Evolutionary conservation across 2,113 vertebrate genomes (phyloP), one percentile per base, ranked within the genome.

Genomic region (Labeo catla): DNA sequence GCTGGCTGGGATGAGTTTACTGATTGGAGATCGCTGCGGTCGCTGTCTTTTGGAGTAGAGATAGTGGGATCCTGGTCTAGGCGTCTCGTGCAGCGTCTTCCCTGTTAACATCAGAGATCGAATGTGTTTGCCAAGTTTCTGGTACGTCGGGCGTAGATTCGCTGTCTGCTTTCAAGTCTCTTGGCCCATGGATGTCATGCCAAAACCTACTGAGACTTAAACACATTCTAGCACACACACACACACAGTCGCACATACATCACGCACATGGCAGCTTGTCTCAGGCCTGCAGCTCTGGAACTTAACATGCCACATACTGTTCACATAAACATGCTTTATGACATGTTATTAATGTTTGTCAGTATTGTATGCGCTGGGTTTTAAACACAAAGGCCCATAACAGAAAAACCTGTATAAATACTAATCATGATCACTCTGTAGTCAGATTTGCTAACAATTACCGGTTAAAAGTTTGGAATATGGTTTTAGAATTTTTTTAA

Each of bases 121-220:
- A 39, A 12, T 15, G n/a, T 34, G 57, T 65, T 49, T 70, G 86
- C 88, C 86, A 85, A 86, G 72, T 74, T 74, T 57, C 49, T 87
- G 77, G 79, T 81, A 43, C 61, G 61, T 83, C 50, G 76, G 81
- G 86, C 36, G 34, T 63, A 85, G 88, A 86, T 84, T 57, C 50
- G 70, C 81, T 39, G 47, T 81, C 59, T 59, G 52, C 74, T 77
- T 80, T 86, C 10, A 73, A 65, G 72, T 49, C 83, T 28, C 72
- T 76, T 65, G 77, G 76, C 19, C 76, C 63, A 36, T 39, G 50
- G 23, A 57, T 77, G 28, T 70, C 34, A 57, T 85, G 77, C 83
- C 86, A 87, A 81, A 84, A 21, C 82, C 19, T 84, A 52, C 76
- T 80, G 82, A 80, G 82, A 50, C 63, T 16, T 65, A 77, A 28